These are phyloP conservation scores for Eueides isabella DNA, from an alignment of 1,140 invertebrate species.

Conservation along the genomic window DNA sequence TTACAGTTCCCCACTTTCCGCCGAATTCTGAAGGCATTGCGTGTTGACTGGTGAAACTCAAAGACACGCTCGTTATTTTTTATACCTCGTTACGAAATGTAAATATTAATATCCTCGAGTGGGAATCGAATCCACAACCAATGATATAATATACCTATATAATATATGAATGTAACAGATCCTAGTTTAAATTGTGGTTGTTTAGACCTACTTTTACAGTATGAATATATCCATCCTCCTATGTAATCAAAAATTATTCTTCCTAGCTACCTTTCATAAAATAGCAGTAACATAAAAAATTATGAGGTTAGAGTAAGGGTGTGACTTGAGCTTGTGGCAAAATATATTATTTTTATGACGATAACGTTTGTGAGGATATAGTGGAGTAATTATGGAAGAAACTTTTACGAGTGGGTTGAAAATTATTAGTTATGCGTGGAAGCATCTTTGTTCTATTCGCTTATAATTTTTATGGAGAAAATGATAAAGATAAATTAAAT, in stretches of 20 bases:
- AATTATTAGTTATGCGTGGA: neutral
- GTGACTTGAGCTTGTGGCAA: neutral
- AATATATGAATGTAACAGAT: neutral
- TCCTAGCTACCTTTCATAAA: neutral
- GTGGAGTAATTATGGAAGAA: neutral
- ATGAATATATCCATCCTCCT: neutral
- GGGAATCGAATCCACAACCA: too few species aligned
- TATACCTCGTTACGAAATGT: too few species aligned
- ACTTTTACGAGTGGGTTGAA: neutral
- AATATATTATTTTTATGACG: neutral
- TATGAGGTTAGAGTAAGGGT: neutral
- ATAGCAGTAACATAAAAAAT: neutral
- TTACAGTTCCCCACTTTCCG: too few species aligned
- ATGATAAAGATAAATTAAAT: too few species aligned
- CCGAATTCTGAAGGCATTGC: too few species aligned
- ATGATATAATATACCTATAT: neutral
- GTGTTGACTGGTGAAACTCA: too few species aligned
- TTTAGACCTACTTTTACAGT: neutral
- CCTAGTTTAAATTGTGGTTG: neutral
- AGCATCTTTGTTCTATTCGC: too few species aligned
- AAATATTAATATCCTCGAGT: too few species aligned
- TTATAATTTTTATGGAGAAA: too few species aligned
- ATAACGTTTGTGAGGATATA: neutral
- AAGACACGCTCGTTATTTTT: too few species aligned
- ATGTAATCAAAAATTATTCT: constrained; percentile 3